phyloP scores from a whole-genome alignment of 2,888 invertebrate species.

The Stegana nigrithorax region DNA sequence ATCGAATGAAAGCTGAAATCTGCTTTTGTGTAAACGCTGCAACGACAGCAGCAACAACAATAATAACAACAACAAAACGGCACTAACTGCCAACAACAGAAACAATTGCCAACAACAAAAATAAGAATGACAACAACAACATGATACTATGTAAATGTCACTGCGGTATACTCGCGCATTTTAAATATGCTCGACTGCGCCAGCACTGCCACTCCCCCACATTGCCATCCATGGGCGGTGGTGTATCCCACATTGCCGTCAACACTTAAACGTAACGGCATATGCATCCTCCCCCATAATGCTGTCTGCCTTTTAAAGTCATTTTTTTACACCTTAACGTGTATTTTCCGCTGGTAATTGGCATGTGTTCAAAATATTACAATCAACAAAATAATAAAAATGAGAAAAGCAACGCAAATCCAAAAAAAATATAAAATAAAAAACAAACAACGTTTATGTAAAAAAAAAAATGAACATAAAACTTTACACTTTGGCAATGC shows the following conservation, averaged over 20 bases:
- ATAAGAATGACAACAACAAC: too few species aligned
- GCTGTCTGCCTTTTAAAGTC: background rate
- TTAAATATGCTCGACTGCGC: slow-evolving; percentile 29
- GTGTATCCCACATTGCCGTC: background rate
- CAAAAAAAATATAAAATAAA: too few species aligned
- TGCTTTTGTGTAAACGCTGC: background rate
- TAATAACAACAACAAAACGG: too few species aligned
- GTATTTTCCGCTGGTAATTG: slow-evolving; percentile 44
- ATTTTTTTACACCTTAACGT: slow-evolving; percentile 27
- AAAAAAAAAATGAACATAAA: too few species aligned
- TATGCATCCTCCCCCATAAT: background rate
- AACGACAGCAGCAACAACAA: too few species aligned
- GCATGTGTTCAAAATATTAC: slow-evolving; percentile 48
- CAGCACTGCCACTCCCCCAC: background rate
- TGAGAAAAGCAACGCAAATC: too few species aligned
- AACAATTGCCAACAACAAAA: too few species aligned
- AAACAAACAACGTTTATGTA: too few species aligned
- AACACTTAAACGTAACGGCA: too few species aligned
- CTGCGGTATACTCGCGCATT: slow-evolving; percentile 56
- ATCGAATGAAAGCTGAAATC: background rate
- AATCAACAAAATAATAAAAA: background rate
- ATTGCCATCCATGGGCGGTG: too few species aligned
- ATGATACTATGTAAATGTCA: slow-evolving; percentile 55
- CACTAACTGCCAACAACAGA: too few species aligned
- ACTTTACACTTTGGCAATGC: too few species aligned